Evolutionary conservation across 1,140 invertebrate genomes (phyloP), one percentile per base, ranked within the genome.

Genomic region (Gonatopus flavifemur): DNA sequence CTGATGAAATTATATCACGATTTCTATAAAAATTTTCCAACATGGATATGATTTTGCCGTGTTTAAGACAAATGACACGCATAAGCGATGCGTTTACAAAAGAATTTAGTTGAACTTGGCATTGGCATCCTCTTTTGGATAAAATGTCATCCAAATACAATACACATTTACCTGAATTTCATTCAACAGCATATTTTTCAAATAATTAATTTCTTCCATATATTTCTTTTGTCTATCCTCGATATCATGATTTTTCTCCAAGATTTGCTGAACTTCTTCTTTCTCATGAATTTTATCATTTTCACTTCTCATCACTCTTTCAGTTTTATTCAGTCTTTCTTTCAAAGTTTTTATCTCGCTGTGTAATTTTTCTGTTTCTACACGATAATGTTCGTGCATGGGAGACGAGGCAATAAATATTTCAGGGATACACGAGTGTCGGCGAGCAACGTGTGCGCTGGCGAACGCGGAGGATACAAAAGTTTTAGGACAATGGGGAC

Each of bases 341-440:
- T 83, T 83, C 7, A 84, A 56, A 33, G 76, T 78, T 63, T 83
- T 83, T 43, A 84, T 83, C 57, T 84, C 82, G 24, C 73, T 71
- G 13, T 83, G 72, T 4, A 83, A 57, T 67, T 78, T 81, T 55
- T 83, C 81, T 2, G 81, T 78, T 58, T 83, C 79, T n/a, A 50
- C 60, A 50, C 71, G 67, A 43, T 76, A 77, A 37, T 72, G 62
- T 13, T 78, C 69, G 8, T 75, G 68, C 10, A 57, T 52, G 13
- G 71, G 65, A 15, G 66, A 69, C 12, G 24, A 30, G 13, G 56
- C 28, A 4, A 57, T 24, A 12, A 43, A 43, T 15, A 55, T 22
- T 0, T 64, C 53, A 8, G 59, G 48, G 12, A 48, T 30, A 35
- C 59, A 63, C 0, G 68, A 54, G 58, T 78, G 74, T 36, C 72